Conservation (phyloP, 2,113 vertebrate species). For the Muscicapa adusta region DNA sequence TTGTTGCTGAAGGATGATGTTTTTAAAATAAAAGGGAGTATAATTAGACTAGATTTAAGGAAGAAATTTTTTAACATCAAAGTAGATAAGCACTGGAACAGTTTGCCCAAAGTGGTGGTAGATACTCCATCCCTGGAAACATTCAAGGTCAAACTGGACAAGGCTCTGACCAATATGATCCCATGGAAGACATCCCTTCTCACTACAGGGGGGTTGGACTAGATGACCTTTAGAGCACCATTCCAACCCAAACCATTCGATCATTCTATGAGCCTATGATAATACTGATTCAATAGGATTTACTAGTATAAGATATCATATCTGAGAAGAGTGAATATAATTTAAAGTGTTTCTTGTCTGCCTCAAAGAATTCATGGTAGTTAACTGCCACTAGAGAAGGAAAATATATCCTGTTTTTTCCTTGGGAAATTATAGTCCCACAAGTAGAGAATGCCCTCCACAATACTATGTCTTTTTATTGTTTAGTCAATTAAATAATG, state of each 20-base stretch:
- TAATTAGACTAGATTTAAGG: not conserved
- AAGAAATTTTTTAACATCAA: not conserved
- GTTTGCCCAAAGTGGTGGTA: not conserved
- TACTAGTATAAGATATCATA: not conserved
- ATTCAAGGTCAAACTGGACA: not conserved
- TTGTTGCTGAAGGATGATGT: not conserved
- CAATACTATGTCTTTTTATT: not conserved
- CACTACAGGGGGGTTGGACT: not conserved
- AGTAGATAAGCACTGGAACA: not conserved
- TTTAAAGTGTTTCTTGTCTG: not conserved
- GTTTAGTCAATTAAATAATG: slow-evolving; percentile 1
- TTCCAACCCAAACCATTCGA: not conserved
- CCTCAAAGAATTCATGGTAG: not conserved
- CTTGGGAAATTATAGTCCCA: not conserved
- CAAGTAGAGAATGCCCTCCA: not conserved
- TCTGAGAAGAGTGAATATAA: not conserved
- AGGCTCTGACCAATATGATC: not conserved
- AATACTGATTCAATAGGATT: not conserved
- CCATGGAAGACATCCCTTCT: not conserved
- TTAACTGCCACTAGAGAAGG: not conserved
- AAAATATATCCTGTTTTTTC: not conserved
- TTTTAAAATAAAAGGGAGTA: not conserved
- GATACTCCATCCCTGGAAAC: not conserved
- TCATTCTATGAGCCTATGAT: not conserved
- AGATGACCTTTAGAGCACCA: not conserved